Conservation (phyloP, 2,888 invertebrate genomes). For the Danaus chrysippus region DNA sequence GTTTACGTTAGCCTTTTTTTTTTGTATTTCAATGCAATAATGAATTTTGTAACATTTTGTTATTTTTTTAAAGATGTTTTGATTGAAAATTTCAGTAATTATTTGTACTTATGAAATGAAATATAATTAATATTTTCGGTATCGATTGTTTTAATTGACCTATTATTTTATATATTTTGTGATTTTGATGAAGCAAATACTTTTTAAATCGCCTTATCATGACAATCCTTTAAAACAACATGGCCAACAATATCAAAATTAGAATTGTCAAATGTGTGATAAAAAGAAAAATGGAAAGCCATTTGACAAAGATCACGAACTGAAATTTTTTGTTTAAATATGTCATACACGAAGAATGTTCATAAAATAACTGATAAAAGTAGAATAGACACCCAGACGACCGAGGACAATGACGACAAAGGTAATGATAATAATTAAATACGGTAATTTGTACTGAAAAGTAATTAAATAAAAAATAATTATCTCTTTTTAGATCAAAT, state of each 20-base stretch:
- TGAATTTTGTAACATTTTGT: slow-evolving; percentile 45
- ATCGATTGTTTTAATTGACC: slow-evolving; percentile 39
- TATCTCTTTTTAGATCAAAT: slow-evolving; percentile 53
- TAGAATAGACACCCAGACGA: slow-evolving; percentile 49
- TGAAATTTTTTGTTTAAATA: slow-evolving; percentile 76
- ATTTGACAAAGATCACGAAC: slow-evolving; percentile 69
- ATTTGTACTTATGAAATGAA: slow-evolving; percentile 67
- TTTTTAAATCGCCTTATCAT: neutral
- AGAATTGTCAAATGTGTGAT: slow-evolving; percentile 56
- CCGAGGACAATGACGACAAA: slow-evolving; percentile 51
- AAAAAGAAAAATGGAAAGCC: slow-evolving; percentile 66
- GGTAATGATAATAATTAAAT: slow-evolving; percentile 42
- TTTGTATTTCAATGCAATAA: slow-evolving; percentile 35
- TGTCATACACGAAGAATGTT: slow-evolving; percentile 72
- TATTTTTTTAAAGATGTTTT: slow-evolving; percentile 54
- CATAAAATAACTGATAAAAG: slow-evolving; percentile 65
- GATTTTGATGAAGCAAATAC: neutral
- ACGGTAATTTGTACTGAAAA: neutral
- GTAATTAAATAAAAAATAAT: neutral
- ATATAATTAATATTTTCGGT: slow-evolving; percentile 68
- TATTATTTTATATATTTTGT: slow-evolving; percentile 1
- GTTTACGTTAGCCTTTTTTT: slow-evolving; percentile 31
- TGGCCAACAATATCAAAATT: slow-evolving; percentile 43
- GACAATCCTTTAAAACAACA: neutral
- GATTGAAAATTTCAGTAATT: slow-evolving; percentile 48